Conservation (phyloP, 1,140 invertebrate genomes). For the Zaprionus lachaisei region DNA sequence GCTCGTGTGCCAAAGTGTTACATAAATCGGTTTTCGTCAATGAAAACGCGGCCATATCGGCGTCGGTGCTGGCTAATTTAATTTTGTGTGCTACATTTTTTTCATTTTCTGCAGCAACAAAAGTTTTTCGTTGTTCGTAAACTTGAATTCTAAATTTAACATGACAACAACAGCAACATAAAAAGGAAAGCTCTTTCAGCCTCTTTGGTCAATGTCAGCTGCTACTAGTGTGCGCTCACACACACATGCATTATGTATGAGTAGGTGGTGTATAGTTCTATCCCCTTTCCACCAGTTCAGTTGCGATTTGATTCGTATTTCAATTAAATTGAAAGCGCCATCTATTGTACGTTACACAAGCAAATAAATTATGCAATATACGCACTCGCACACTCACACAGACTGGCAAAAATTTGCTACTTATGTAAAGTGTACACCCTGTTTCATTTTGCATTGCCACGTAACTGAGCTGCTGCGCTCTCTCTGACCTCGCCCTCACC, state of each 20-base stretch:
- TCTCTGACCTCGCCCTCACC: neutral
- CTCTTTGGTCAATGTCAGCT: slow-evolving; percentile 51
- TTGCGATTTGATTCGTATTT: slow-evolving; percentile 7
- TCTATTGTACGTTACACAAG: slow-evolving; percentile 34
- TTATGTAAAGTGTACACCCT: neutral
- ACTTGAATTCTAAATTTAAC: slow-evolving; percentile 74
- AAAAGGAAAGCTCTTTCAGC: slow-evolving; percentile 43
- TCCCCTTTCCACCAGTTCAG: slow-evolving; percentile 21
- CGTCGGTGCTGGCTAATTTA: slow-evolving; percentile 53
- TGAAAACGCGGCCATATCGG: slow-evolving; percentile 47
- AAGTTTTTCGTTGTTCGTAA: slow-evolving; percentile 28
- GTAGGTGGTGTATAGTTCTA: slow-evolving; percentile 13
- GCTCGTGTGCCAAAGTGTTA: slow-evolving; percentile 50
- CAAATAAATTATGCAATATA: slow-evolving; percentile 43
- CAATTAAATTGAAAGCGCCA: slow-evolving; percentile 19
- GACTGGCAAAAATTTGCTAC: neutral
- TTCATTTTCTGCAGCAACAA: slow-evolving; percentile 6
- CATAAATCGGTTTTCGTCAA: slow-evolving; percentile 59
- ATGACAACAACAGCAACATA: slow-evolving; percentile 13
- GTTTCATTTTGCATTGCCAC: slow-evolving; percentile 11
- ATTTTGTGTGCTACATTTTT: slow-evolving; percentile 45
- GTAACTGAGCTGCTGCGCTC: slow-evolving; percentile 3
- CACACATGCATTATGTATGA: neutral
- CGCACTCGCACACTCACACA: neutral
- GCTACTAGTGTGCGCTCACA: neutral